phyloP scores from a whole-genome alignment of 1,140 invertebrate species.

The Asobara japonica region DNA sequence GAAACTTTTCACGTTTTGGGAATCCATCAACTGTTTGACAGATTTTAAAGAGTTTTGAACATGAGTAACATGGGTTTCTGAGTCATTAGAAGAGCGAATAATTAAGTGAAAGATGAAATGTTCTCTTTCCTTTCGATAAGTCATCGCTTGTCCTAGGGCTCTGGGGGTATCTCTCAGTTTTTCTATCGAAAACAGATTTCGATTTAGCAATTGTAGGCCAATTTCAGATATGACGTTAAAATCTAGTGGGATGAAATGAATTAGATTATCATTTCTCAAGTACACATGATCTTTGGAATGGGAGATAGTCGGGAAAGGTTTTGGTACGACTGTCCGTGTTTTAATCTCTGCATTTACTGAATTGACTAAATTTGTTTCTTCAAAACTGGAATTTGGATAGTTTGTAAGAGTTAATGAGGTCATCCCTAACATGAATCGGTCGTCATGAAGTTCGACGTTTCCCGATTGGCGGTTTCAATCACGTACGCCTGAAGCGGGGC shows the following conservation, averaged over 20 bases:
- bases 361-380: neutral
- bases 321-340: neutral
- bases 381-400: neutral
- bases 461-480: neutral
- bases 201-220: slow-evolving; percentile 18
- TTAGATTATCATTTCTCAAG: slow-evolving; percentile 27
- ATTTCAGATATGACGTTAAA: neutral
- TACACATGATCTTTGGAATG: slow-evolving; percentile 23
- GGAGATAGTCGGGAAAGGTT: slow-evolving; percentile 1
- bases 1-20: neutral
- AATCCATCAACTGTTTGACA: slow-evolving; percentile 19
- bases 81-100: neutral
- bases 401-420: neutral
- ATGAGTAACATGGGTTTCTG: neutral
- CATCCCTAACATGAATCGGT: neutral
- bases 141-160: neutral
- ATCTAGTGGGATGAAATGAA: slow-evolving; percentile 25
- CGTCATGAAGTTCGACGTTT: neutral
- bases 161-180: neutral
- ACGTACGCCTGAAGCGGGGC: neutral
- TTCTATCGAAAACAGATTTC: neutral
- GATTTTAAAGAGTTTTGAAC: neutral
- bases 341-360: neutral
- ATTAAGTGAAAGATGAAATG: slow-evolving; percentile 24
- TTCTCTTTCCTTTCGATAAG: neutral